phyloP scores from a whole-genome alignment of 2,888 invertebrate genomes.

The Oscheius sp. region DNA sequence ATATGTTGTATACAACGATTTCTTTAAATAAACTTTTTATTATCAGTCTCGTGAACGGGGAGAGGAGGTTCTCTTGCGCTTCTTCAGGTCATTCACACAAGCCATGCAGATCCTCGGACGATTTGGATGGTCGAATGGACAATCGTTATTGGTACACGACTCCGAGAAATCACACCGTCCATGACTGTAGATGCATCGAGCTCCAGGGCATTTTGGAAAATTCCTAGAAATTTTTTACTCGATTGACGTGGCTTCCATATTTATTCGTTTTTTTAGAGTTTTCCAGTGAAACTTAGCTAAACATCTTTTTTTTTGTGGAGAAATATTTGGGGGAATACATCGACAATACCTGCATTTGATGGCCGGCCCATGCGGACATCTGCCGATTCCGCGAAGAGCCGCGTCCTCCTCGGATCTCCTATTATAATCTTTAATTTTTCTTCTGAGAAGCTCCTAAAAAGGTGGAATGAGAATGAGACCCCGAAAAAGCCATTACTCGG shows the following conservation, averaged over 20 bases:
- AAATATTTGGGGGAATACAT: background rate
- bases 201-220: conserved; percentile 47
- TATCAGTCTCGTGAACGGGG: background rate
- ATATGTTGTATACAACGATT: too few species aligned
- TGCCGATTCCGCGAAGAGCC: conserved; percentile 43
- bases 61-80: background rate
- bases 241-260: too few species aligned
- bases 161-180: conserved; percentile 36
- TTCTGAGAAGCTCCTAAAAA: conserved; percentile 36
- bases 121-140: conserved; percentile 49
- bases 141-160: conserved; percentile 37
- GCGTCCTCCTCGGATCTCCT: background rate
- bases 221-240: conserved; percentile 36
- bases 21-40: background rate
- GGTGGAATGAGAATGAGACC: background rate
- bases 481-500: background rate
- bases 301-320: too few species aligned
- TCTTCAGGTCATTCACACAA: conserved; percentile 47
- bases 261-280: too few species aligned
- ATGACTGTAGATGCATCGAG: conserved; percentile 48
- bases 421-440: conserved; percentile 31
- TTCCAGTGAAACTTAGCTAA: too few species aligned
- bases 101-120: conserved; percentile 45
- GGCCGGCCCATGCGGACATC: conserved; percentile 49
- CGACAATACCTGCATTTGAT: conserved; percentile 50